phyloP scores from a whole-genome alignment of 2,797 vertebrate species.

The Crocidura indochinensis region DNA sequence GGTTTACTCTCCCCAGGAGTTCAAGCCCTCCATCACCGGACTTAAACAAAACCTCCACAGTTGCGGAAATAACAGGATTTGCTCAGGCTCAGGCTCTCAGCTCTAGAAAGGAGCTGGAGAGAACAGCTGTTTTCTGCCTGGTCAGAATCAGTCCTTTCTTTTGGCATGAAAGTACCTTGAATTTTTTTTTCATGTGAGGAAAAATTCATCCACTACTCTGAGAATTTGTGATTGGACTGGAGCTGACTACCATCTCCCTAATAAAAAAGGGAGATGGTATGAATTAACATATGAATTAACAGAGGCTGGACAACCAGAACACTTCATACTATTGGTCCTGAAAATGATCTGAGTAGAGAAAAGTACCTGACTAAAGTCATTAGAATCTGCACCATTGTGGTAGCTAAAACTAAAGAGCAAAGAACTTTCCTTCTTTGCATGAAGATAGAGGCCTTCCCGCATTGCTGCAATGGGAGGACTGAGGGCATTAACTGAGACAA shows the following conservation, averaged over 20 bases:
- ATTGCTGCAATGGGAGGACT: neutral
- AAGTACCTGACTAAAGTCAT: neutral
- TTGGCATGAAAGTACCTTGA: neutral
- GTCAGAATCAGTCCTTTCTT: neutral
- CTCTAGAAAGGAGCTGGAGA: neutral
- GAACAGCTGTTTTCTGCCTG: neutral
- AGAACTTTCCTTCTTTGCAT: neutral
- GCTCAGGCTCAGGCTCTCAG: neutral
- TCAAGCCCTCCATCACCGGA: neutral
- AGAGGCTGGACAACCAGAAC: neutral
- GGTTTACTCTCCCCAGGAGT: constrained; percentile 9
- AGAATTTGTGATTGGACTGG: neutral
- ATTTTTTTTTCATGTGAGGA: neutral
- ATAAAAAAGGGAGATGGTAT: too few species aligned
- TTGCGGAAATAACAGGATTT: neutral
- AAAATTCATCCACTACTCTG: neutral
- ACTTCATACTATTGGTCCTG: neutral
- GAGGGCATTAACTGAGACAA: constrained; percentile 47
- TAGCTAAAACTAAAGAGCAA: neutral
- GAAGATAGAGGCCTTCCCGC: neutral
- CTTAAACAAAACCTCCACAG: constrained; percentile 42
- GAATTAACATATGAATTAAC: neutral
- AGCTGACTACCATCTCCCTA: neutral
- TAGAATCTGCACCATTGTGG: neutral
- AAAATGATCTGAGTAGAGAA: neutral